phyloP scores from a whole-genome alignment of 1,140 invertebrate genomes.

The Episyrphus balteatus region DNA sequence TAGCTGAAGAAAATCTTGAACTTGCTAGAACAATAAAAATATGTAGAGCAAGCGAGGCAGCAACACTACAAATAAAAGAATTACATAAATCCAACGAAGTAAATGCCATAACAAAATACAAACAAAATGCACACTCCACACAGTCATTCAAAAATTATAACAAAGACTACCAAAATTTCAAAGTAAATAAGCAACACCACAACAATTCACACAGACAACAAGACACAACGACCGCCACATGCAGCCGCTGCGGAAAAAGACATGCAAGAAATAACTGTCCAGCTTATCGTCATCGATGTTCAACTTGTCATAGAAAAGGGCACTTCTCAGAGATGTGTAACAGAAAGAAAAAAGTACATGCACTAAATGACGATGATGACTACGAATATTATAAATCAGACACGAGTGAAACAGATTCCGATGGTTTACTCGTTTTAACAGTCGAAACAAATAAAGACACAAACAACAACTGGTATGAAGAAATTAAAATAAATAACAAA shows the following conservation, averaged over 20 bases:
- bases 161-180: too few species aligned
- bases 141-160: too few species aligned
- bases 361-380: constrained; percentile 9
- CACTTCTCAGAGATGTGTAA: constrained; percentile 6
- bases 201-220: too few species aligned
- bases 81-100: background rate
- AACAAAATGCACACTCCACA: constrained; percentile 1
- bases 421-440: background rate
- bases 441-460: background rate
- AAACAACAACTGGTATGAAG: background rate
- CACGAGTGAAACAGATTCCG: constrained; percentile 4
- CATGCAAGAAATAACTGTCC: constrained; percentile 6
- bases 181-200: too few species aligned
- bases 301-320: constrained; percentile 3
- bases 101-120: background rate
- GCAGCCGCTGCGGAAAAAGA: constrained; percentile 3
- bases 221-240: too few species aligned
- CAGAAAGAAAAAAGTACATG: constrained; percentile 8
- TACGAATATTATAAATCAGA: constrained; percentile 13
- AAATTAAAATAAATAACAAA: background rate
- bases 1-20: background rate
- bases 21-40: constrained; percentile 2
- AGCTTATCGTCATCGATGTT: constrained; percentile 7
- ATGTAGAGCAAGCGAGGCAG: background rate
- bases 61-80: background rate